A percentile compares a stretch with the other conserved stretches of the same genome.
Conservation (phyloP, 1,140 invertebrate genomes). For the Hyphantria cunea region DNA sequence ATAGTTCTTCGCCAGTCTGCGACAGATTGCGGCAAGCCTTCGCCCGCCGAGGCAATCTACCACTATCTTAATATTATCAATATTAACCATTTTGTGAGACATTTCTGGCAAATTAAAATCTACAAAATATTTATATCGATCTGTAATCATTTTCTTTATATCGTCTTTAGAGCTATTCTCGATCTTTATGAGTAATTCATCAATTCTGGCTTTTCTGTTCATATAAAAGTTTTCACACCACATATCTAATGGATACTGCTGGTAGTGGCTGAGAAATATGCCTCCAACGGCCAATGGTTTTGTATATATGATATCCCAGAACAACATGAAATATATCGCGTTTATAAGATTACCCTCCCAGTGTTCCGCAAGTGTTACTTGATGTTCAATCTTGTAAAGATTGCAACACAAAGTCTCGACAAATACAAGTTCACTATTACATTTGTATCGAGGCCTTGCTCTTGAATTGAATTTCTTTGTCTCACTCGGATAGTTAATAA, state of each 20-base stretch:
- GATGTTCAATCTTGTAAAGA: too few relatives aligned
- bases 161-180: constrained; percentile 57
- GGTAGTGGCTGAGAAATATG: constrained; percentile 85
- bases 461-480: too few relatives aligned
- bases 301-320: constrained; percentile 90
- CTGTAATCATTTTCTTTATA: constrained; percentile 61
- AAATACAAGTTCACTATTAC: too few relatives aligned
- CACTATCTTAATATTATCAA: constrained; percentile 79
- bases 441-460: too few relatives aligned
- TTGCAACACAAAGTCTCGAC: too few relatives aligned
- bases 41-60: constrained; percentile 81
- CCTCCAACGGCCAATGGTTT: constrained; percentile 79
- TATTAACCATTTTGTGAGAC: constrained; percentile 42
- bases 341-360: constrained; percentile 87
- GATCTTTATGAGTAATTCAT: constrained; percentile 80
- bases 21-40: constrained; percentile 83
- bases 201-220: constrained; percentile 83
- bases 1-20: constrained; percentile 83
- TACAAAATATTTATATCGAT: constrained; percentile 65
- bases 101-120: constrained; percentile 39
- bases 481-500: too few relatives aligned
- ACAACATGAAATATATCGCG: constrained; percentile 86
- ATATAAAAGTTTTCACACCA: constrained; percentile 85
- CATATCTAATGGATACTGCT: constrained; percentile 87
- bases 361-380: constrained; percentile 75